Evolutionary conservation across 92 coral and sea anemone species (phyloP), one percentile per base, ranked within the genome.

Genomic region (Epizoanthus scotinus): DNA sequence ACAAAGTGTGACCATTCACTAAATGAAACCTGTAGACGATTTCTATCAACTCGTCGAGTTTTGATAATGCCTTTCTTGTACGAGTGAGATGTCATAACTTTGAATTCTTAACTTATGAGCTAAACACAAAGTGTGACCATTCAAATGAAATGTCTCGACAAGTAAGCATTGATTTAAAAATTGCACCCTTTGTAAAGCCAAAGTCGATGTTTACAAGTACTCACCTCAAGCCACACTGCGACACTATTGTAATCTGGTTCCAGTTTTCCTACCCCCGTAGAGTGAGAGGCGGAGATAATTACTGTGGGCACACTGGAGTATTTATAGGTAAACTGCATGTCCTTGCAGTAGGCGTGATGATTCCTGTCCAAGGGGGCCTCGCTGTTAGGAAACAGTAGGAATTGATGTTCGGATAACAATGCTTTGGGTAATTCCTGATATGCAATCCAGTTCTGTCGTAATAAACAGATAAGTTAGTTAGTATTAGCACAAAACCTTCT

Each of bases 211-310:
- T 9, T 47, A n/a, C n/a, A n/a, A n/a, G 31, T 12, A 60, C 67
- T 5, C 56, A 86, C 93, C 88, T 90, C 93, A 15, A 90, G 68
- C 93, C 93, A 90, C 7, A 85, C 83, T 2, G 90, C 88, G 20
- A 90, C 84, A 44, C 93, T 86, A 77, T 90, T 90, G 87, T 79
- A 84, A 24, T 81, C 83, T 0, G 93, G 90, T 1, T 57, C 63
- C 34, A 83, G 74, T 63, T 69, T 79, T 31, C 81, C 85, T 10
- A 22, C 77, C 52, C 78, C 57, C 56, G 79, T 83, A 6, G 26
- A 71, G 38, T 89, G 93, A 13, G 88, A 79, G 18, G 93, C 93
- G 24, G 88, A 78, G 58, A 89, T 85, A 54, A 89, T 78, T 14
- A 89, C 88, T 6, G 90, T 89, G 5, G 93, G 93, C 13, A 82